phyloP scores from a whole-genome alignment of 2,113 vertebrate genomes.

The Penelope pileata region DNA sequence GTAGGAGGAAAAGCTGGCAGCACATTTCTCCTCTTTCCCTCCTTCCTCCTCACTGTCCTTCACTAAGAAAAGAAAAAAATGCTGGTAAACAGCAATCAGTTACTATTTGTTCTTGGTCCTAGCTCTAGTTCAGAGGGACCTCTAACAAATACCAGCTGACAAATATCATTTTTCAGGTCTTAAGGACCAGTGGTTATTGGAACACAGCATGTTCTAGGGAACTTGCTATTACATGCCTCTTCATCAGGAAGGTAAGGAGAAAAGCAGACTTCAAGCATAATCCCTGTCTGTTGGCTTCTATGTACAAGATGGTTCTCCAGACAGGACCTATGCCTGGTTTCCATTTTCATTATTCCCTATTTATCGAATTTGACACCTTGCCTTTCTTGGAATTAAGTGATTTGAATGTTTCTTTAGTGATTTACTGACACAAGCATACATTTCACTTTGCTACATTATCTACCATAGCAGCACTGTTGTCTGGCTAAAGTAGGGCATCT shows the following conservation, averaged over 20 bases:
- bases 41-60: neutral
- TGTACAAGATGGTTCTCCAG: neutral
- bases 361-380: neutral
- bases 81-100: neutral
- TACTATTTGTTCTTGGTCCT: neutral
- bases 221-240: neutral
- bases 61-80: neutral
- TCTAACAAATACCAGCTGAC: neutral
- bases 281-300: neutral
- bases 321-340: neutral
- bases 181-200: neutral
- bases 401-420: neutral
- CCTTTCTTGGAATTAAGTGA: neutral
- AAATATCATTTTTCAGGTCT: neutral
- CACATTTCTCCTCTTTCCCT: neutral
- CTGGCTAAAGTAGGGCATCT: conserved; percentile 11
- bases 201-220: neutral
- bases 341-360: neutral
- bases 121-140: neutral
- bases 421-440: neutral
- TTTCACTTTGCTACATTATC: neutral
- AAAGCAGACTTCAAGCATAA: neutral
- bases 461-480: neutral
- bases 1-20: neutral
- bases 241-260: neutral